These are phyloP conservation scores for Botia kubotai DNA, from an alignment of 2,797 vertebrate species.

Conservation along the genomic window DNA sequence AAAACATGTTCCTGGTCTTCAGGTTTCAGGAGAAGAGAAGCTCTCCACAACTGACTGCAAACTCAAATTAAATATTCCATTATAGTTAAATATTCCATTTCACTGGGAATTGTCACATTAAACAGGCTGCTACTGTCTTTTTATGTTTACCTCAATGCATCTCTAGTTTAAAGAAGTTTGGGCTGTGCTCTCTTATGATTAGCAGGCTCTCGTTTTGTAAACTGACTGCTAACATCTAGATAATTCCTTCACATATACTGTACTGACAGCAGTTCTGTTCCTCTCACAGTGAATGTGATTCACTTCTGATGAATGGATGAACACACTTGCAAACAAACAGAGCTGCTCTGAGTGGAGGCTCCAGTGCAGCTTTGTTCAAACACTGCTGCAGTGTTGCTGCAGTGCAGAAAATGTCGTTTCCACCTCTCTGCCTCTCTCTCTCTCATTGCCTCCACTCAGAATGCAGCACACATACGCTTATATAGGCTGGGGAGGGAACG, in stretches of 20 bases:
- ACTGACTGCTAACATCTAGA: not conserved
- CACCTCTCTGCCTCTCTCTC: slow-evolving; percentile 67
- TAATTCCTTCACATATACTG: not conserved
- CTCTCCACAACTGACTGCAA: not conserved
- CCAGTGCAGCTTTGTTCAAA: slow-evolving; percentile 73
- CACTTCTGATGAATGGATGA: slow-evolving; percentile 5
- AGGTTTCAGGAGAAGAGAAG: not conserved
- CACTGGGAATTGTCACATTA: not conserved
- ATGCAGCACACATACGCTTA: slow-evolving; percentile 68
- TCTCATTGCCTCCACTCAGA: slow-evolving; percentile 66
- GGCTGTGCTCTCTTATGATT: not conserved
- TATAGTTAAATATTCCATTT: not conserved
- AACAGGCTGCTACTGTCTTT: not conserved
- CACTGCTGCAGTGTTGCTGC: slow-evolving; percentile 85
- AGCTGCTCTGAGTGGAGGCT: slow-evolving; percentile 54
- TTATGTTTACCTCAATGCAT: too few species aligned
- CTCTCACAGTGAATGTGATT: slow-evolving; percentile 3
- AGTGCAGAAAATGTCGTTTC: slow-evolving; percentile 78
- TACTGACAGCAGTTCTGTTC: not conserved
- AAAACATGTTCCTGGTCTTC: not conserved
- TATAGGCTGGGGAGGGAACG: slow-evolving; percentile 52
- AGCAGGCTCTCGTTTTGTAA: not conserved
- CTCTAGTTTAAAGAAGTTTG: too few species aligned
- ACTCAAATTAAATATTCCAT: not conserved
- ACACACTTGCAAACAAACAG: slow-evolving; percentile 39